Percentiles rank a stretch among this genome's conserved stretches.
Conservation (phyloP, 2,797 vertebrate species). For the Lithobates sylvaticus region DNA sequence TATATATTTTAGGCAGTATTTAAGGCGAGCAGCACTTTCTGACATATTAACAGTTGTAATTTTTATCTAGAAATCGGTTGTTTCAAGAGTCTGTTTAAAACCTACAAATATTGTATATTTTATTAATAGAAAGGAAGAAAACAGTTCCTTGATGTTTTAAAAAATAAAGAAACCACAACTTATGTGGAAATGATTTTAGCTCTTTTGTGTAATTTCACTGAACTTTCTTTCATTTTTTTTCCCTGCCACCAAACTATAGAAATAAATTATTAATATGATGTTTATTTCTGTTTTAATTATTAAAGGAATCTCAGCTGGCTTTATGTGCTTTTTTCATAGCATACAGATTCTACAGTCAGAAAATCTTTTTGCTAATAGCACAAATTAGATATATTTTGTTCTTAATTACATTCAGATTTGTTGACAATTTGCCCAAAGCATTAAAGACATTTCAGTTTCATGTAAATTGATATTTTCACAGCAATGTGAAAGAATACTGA, state of each 20-base stretch:
- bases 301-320: neutral
- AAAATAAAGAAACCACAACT: too few species aligned
- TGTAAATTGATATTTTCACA: constrained; percentile 55
- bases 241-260: neutral
- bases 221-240: neutral
- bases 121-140: too few species aligned
- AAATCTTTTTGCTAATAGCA: neutral
- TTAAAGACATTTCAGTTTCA: neutral
- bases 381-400: constrained; percentile 1
- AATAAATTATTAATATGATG: neutral
- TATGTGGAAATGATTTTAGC: too few species aligned
- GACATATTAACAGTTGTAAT: too few species aligned
- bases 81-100: too few species aligned
- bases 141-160: too few species aligned
- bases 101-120: too few species aligned
- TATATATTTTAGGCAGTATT: too few species aligned
- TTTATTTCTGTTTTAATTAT: neutral
- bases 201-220: too few species aligned
- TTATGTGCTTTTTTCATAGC: neutral
- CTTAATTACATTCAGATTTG: constrained; percentile 6
- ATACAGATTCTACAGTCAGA: neutral
- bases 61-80: too few species aligned
- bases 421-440: neutral
- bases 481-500: constrained; percentile 64
- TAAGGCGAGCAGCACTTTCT: too few species aligned